Percentiles rank a stretch among this genome's conserved stretches.
Conservation (phyloP, 2,888 invertebrate genomes). For the Mechanitis messenoides region DNA sequence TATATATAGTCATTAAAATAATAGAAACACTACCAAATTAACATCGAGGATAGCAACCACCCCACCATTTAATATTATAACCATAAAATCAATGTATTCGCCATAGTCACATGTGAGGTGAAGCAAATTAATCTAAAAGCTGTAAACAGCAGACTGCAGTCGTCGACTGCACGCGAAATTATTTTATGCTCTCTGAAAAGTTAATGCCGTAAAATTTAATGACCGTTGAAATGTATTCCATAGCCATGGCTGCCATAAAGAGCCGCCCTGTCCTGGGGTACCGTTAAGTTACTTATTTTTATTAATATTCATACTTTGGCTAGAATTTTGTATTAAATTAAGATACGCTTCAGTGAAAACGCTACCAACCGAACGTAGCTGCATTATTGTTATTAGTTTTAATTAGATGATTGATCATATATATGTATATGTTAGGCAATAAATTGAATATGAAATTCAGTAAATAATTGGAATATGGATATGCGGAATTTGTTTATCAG, state of each 20-base stretch:
- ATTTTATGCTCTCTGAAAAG: constrained; percentile 55
- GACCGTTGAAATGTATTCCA: constrained; percentile 48
- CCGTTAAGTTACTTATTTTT: constrained; percentile 16
- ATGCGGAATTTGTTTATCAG: too few relatives aligned
- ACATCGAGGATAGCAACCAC: too few relatives aligned
- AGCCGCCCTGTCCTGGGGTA: constrained; percentile 14
- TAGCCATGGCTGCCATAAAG: constrained; percentile 29
- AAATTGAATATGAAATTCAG: too few relatives aligned
- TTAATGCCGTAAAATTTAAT: constrained; percentile 56
- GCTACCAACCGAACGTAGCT: not conserved
- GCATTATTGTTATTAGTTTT: constrained; percentile 1
- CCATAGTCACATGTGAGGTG: not conserved
- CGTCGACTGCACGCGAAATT: constrained; percentile 35
- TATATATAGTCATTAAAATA: too few relatives aligned
- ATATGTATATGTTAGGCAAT: not conserved
- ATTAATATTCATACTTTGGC: not conserved
- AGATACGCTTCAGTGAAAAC: too few relatives aligned
- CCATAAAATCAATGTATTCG: not conserved
- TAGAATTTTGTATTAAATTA: not conserved
- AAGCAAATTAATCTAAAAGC: constrained; percentile 1
- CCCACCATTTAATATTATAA: not conserved
- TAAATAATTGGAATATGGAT: too few relatives aligned
- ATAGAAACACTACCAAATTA: too few relatives aligned
- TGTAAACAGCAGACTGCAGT: constrained; percentile 8
- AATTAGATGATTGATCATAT: constrained; percentile 1